These are phyloP conservation scores for Dipus sagitta DNA, from an alignment of 2,797 vertebrate species.

Conservation along the genomic window DNA sequence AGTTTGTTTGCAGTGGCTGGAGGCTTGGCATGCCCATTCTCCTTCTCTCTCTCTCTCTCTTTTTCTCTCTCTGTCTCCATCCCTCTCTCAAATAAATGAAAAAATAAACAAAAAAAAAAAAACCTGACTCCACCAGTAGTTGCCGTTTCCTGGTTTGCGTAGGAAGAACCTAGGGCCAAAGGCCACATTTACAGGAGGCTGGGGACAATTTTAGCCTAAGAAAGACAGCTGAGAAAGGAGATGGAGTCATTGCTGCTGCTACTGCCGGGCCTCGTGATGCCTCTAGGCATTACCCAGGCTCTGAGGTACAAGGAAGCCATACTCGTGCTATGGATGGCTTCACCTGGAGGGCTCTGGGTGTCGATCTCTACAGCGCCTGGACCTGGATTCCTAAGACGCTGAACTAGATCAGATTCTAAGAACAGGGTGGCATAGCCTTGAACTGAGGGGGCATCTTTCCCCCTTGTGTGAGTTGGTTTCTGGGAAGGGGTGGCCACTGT, in stretches of 20 bases:
- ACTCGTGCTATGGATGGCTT: background rate
- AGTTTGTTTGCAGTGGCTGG: too few species aligned
- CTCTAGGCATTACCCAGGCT: accelerated
- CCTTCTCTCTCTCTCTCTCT: too few species aligned
- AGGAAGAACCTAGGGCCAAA: background rate
- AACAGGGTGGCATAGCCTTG: background rate
- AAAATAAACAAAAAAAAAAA: too few species aligned
- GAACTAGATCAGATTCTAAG: background rate
- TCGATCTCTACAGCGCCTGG: slow-evolving; percentile 23
- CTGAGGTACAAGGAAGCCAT: slow-evolving; percentile 9
- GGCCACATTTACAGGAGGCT: background rate
- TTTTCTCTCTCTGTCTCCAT: too few species aligned
- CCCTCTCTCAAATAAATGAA: too few species aligned
- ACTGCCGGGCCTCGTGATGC: slow-evolving; percentile 9
- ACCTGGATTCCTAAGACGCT: background rate
- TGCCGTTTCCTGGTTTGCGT: background rate
- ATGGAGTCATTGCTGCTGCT: background rate
- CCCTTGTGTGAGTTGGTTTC: background rate
- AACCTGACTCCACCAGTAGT: background rate
- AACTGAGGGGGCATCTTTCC: background rate
- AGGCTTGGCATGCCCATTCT: too few species aligned
- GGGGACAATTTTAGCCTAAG: background rate
- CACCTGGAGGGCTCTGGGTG: background rate
- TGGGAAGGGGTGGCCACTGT: background rate
- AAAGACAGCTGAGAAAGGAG: background rate